Evolutionary conservation across 2,113 vertebrate species (phyloP), one percentile per base, ranked within the genome.

Genomic region (Nyctereutes procyonoides): DNA sequence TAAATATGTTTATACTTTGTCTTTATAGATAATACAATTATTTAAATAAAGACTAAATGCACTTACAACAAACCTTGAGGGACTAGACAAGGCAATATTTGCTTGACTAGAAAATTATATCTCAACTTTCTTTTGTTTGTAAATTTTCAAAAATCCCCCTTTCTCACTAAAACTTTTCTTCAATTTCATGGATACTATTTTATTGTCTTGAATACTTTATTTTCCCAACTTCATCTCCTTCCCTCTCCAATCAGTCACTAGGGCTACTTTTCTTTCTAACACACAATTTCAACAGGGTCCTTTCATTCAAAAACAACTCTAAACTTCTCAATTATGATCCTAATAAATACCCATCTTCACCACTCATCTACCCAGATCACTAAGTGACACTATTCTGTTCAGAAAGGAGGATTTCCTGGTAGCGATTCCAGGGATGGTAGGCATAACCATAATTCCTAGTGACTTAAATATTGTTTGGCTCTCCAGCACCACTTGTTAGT

Each of bases 81-180:
- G 22, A 60, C 65, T 82, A 20, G 8, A 10, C 43, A 83, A 89
- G 43, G 14, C 20, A 80, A 88, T 77, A 82, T 60, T 62, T 86
- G 43, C 12, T 2, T 89, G 24, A 87, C 22, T 77, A 48, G 95
- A 96, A 81, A 32, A 53, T 82, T 58, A 38, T 1, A 63, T 19
- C 7, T 55, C 51, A 35, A 56, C 5, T 80, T 60, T 43, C 82
- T 63, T 63, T 80, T 17, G 32, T 20, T 67, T 22, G 2, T 76
- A 82, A 93, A 28, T 20, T 90, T 73, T 62, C 48, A 38, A 95
- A 65, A 65, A 96, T 69, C 24, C 11, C 80, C 69, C 62, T 88
- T 56, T 22, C 71, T 87, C 60, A 51, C 6, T 71, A 88, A 79
- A 87, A 83, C 10, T 62, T 81, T 60, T 67, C 67, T 90, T 65